These are phyloP conservation scores for Hypanus sabinus DNA, from an alignment of 2,113 vertebrate species.

Conservation along the genomic window DNA sequence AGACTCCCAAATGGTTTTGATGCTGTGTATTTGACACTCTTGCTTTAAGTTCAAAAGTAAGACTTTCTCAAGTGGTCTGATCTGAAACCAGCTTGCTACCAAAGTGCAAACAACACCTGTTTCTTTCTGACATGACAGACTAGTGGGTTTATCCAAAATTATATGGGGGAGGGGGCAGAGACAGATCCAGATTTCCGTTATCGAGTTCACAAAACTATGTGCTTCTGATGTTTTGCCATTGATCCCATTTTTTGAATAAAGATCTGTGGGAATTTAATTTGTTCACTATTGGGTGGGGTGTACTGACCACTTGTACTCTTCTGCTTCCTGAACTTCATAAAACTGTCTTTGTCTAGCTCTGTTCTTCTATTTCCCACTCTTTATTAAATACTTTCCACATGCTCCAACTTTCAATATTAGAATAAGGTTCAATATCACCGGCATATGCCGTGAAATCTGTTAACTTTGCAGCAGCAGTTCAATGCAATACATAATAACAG, in stretches of 20 bases:
- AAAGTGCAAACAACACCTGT: background rate
- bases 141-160: background rate
- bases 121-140: background rate
- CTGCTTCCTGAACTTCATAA: background rate
- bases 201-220: background rate
- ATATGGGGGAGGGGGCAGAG: background rate
- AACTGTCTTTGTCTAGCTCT: background rate
- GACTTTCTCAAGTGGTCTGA: background rate
- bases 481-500: no score
- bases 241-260: background rate
- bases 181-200: background rate
- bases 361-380: background rate
- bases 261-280: background rate
- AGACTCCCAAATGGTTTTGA: background rate
- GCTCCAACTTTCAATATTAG: no score
- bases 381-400: background rate
- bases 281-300: background rate
- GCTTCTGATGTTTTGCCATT: background rate
- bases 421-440: no score
- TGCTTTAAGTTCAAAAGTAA: background rate
- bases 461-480: no score
- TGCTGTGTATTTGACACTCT: background rate
- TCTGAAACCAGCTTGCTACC: background rate
- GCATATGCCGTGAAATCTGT: no score
- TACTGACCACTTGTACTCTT: background rate